A percentile compares a stretch with the other conserved stretches of the same genome.
Conservation (phyloP, 2,797 vertebrate species). For the Heterohyrax brucei region DNA sequence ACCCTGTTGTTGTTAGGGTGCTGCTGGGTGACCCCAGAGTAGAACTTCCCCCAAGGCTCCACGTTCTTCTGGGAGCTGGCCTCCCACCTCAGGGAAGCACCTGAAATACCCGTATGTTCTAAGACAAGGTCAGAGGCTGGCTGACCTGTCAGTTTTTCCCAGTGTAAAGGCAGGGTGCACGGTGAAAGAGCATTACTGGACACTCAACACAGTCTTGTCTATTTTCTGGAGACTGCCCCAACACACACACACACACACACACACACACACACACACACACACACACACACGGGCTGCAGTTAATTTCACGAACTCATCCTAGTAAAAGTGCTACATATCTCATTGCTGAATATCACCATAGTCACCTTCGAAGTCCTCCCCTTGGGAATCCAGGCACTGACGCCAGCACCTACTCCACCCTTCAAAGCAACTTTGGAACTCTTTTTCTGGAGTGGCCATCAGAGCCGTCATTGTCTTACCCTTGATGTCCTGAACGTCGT, state of each 20-base stretch:
- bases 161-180: rapidly evolving
- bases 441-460: too few species aligned
- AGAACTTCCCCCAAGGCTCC: not conserved
- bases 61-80: not conserved
- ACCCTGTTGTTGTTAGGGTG: not conserved
- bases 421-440: too few species aligned
- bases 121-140: not conserved
- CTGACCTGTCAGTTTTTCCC: not conserved
- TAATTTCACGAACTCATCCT: too few species aligned
- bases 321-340: too few species aligned
- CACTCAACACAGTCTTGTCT: not conserved
- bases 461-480: too few species aligned
- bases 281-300: not conserved
- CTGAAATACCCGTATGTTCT: not conserved
- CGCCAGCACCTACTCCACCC: too few species aligned
- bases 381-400: too few species aligned
- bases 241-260: not conserved
- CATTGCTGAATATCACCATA: too few species aligned
- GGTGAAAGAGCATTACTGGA: not conserved
- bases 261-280: not conserved
- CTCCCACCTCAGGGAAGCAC: not conserved
- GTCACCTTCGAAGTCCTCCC: too few species aligned
- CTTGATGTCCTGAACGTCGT: too few species aligned
- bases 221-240: not conserved
- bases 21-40: not conserved